Base-by-base conservation (phyloP, 35 echinoderm and acorn worm genomes). In the Strongylocentrotus purpuratus region DNA sequence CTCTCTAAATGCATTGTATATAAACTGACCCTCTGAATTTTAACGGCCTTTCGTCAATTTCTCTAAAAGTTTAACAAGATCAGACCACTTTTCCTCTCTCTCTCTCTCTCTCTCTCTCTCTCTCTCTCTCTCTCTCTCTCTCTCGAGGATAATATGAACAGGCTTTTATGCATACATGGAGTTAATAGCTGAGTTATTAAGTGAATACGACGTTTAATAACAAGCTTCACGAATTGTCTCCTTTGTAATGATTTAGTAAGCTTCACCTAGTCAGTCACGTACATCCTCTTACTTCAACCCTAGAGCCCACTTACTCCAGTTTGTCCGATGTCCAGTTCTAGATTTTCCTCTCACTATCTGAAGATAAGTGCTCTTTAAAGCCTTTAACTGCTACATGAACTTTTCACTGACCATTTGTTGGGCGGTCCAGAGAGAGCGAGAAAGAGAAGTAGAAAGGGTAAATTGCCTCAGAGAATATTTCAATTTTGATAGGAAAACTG, bases 381-480 rank as follows among this genome's bases (percentile, higher is more conserved):
- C 28, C 65, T 78, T 78, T 78, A 78, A 78, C 65, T 78, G 65
- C 65, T 78, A n/a, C 65, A n/a, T 28, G 65, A 78, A 78, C 65
- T 78, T 78, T 78, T 78, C 25, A 78, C 65, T 78, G 65, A 78
- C 65, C 65, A 78, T 78, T 78, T 78, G 28, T 78, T 78, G 20
- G 65, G 65, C 18, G 20, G 65, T 78, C 65, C 65, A n/a, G 65
- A 78, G 65, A 78, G 61, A 70, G 18, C 2, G 61, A 20, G 61
- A 70, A 28, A 28, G 65, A n/a, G 65, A 78, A 15, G 10, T 22
- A n/a, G 22, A 78, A 22, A 55, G 50, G 7, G 61, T 25, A 70
- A 28, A 70, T 20, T 70, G 22, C 61, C 61, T 28, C 5, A 14
- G 61, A 70, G 20, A 78, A 78, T n/a, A 7, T 78, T 78, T n/a